Percentiles rank a stretch among this genome's conserved stretches.
These are phyloP conservation scores for Raja brachyura DNA, from an alignment of 2,113 vertebrate genomes.

Conservation along the genomic window DNA sequence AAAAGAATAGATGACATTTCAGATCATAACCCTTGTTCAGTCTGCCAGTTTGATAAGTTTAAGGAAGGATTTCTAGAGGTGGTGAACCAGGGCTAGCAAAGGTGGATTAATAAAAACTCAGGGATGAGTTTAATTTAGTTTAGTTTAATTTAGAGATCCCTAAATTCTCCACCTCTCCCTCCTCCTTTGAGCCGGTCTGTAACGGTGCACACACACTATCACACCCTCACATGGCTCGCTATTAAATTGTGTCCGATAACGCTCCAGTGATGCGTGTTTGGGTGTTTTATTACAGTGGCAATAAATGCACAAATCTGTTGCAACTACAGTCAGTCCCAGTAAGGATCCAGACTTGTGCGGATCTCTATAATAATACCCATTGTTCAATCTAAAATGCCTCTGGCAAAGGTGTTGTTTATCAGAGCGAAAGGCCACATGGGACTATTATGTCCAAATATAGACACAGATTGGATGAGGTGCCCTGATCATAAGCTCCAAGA, in stretches of 20 bases:
- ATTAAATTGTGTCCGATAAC: not conserved
- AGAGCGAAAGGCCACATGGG: not conserved
- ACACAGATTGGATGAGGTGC: not conserved
- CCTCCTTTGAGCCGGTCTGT: not conserved
- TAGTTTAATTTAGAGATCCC: not conserved
- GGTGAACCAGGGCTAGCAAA: no score
- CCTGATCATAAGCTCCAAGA: not conserved
- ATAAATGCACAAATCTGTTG: not conserved
- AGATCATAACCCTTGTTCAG: no score
- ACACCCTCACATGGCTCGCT: not conserved
- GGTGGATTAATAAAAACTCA: no score
- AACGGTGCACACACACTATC: not conserved
- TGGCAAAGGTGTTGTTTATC: not conserved
- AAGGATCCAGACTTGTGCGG: not conserved
- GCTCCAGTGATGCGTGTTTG: not conserved
- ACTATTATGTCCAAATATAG: not conserved
- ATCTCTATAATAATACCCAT: not conserved
- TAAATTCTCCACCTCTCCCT: not conserved
- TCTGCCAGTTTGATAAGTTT: no score
- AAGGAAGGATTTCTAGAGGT: no score
- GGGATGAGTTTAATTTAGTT: no score
- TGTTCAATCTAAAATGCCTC: not conserved
- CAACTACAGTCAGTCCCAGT: not conserved
- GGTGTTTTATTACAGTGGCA: not conserved
- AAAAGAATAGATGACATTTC: no score